Evolutionary conservation across 2,113 vertebrate genomes (phyloP).

Genomic region (Poeciliopsis retropinna): DNA sequence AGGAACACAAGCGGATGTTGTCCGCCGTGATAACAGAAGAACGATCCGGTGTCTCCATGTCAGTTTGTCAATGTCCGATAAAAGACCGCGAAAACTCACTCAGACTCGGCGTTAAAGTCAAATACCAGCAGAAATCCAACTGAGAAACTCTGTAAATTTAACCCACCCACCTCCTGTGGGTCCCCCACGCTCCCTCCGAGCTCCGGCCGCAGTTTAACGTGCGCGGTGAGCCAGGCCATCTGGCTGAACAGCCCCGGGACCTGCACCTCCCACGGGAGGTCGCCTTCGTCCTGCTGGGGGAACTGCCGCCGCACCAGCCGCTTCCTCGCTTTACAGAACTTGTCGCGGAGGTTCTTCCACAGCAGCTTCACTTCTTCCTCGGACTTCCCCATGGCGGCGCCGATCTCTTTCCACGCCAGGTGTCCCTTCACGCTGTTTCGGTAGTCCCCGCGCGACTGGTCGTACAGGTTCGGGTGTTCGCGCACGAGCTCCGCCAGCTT

Average conservation of each 20-base stretch:
- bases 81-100: background rate
- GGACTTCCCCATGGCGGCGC: constrained; percentile 46
- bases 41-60: background rate
- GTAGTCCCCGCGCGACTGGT: constrained; percentile 53
- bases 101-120: no score
- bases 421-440: constrained; percentile 48
- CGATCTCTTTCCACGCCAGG: constrained; percentile 54
- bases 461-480: constrained; percentile 57
- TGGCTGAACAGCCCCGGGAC: constrained; percentile 53
- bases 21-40: background rate
- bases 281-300: constrained; percentile 21
- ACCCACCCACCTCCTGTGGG: background rate
- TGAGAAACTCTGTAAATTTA: background rate
- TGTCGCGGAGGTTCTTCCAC: constrained; percentile 68
- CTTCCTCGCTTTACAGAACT: constrained; percentile 69
- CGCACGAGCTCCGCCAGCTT: constrained; percentile 56
- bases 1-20: constrained; percentile 8
- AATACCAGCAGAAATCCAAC: background rate
- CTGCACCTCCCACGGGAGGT: constrained; percentile 38
- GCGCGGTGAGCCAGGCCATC: constrained; percentile 52
- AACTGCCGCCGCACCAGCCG: constrained; percentile 47
- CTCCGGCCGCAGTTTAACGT: constrained; percentile 48
- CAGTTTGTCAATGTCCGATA: background rate
- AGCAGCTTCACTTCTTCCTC: constrained; percentile 57
- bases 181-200: background rate